These are phyloP conservation scores for Oplegnathus fasciatus DNA, from an alignment of 2,113 vertebrate genomes.

Conservation along the genomic window DNA sequence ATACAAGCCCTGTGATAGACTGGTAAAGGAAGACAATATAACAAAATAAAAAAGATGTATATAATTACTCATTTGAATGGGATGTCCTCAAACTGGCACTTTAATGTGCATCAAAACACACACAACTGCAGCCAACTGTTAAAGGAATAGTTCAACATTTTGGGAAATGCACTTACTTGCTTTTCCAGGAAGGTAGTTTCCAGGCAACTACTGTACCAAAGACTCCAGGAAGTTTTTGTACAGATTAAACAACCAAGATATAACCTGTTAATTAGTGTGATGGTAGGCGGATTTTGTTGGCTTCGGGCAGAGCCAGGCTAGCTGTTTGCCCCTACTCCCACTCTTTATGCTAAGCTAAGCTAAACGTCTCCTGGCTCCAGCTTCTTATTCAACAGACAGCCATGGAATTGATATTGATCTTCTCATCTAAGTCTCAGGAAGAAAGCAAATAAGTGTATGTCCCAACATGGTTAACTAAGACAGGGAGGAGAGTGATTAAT, in stretches of 20 bases:
- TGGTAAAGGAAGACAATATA: neutral
- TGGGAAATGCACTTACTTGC: neutral
- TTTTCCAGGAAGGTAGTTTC: accelerated
- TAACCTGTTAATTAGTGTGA: neutral
- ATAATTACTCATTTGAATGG: neutral
- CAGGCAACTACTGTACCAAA: neutral
- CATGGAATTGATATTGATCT: too few species aligned
- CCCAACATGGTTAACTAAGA: too few species aligned
- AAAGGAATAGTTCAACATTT: neutral
- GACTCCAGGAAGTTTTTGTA: neutral
- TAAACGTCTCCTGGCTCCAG: neutral
- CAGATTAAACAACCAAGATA: neutral
- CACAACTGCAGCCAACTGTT: neutral
- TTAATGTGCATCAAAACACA: neutral
- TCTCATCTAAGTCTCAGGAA: too few species aligned
- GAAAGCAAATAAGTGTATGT: too few species aligned
- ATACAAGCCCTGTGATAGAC: neutral
- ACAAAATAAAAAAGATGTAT: neutral
- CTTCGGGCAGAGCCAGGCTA: neutral
- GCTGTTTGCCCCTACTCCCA: neutral
- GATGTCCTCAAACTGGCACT: neutral
- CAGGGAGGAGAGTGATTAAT: neutral
- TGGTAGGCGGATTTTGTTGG: neutral
- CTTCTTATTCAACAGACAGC: neutral
- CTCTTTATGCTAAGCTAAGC: neutral